Conservation (phyloP, 2,113 vertebrate species). For the Neotragus moschatus region DNA sequence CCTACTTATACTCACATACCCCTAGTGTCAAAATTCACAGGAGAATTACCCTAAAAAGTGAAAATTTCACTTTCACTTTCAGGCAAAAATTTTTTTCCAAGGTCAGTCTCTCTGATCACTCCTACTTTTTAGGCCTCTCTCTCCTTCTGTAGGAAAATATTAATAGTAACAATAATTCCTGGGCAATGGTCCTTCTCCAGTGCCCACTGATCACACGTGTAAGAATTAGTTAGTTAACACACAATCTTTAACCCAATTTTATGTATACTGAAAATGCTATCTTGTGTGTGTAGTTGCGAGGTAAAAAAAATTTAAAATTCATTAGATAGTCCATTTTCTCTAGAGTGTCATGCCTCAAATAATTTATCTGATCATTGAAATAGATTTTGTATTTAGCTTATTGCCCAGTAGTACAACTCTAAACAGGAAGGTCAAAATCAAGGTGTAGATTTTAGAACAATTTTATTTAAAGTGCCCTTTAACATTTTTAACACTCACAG, state of each 20-base stretch:
- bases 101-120: neutral
- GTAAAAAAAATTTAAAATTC: neutral
- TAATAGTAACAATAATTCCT: neutral
- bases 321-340: neutral
- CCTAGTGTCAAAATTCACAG: neutral
- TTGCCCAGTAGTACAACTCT: neutral
- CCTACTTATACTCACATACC: neutral
- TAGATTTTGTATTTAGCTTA: neutral
- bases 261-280: neutral
- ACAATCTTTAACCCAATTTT: neutral
- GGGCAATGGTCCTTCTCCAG: neutral
- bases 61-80: neutral
- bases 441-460: neutral
- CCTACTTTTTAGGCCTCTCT: neutral
- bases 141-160: neutral
- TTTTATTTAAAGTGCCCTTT: neutral
- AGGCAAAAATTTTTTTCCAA: neutral
- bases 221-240: neutral
- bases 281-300: neutral
- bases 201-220: neutral
- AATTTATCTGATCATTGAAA: neutral
- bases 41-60: neutral
- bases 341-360: neutral
- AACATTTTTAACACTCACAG: neutral
- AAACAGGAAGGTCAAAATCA: neutral